Conservation (phyloP, 2,113 vertebrate species). For the Amphiprion ocellaris region DNA sequence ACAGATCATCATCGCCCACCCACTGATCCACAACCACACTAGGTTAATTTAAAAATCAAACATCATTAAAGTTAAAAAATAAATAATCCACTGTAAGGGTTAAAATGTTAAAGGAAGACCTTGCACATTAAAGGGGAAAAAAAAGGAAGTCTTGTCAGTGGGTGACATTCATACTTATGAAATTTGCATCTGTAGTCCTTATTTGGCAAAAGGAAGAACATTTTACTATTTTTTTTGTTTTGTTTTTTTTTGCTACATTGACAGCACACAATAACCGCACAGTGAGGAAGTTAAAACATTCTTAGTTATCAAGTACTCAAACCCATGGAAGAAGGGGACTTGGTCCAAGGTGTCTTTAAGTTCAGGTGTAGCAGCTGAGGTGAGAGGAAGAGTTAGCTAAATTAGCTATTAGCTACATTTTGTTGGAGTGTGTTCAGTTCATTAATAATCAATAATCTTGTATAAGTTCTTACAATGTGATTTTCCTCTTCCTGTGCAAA, state of each 20-base stretch:
- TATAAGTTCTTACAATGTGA: background rate
- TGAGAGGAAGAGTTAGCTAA: conserved; percentile 57
- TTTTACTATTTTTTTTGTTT: conserved; percentile 14
- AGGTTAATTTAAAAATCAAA: conserved; percentile 56
- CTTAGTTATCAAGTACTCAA: conserved; percentile 54
- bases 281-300: conserved; percentile 52
- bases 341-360: conserved; percentile 57
- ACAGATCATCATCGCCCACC: conserved; percentile 47
- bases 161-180: conserved; percentile 40
- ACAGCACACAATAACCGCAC: conserved; percentile 41
- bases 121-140: conserved; percentile 24
- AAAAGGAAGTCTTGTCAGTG: conserved; percentile 31
- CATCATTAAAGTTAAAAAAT: conserved; percentile 74
- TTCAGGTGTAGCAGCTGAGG: conserved; percentile 71
- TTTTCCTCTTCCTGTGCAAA: conserved; percentile 62
- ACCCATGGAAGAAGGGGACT: conserved; percentile 48
- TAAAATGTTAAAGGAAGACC: conserved; percentile 71
- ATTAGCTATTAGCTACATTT: conserved; percentile 59
- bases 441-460: conserved; percentile 28
- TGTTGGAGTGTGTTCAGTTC: conserved; percentile 39
- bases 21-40: conserved; percentile 40
- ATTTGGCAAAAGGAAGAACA: conserved; percentile 67
- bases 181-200: conserved; percentile 62
- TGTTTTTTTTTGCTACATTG: conserved; percentile 44
- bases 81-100: conserved; percentile 79